Conservation (phyloP, 2,888 invertebrate species). For the Cyclophora albipunctata region DNA sequence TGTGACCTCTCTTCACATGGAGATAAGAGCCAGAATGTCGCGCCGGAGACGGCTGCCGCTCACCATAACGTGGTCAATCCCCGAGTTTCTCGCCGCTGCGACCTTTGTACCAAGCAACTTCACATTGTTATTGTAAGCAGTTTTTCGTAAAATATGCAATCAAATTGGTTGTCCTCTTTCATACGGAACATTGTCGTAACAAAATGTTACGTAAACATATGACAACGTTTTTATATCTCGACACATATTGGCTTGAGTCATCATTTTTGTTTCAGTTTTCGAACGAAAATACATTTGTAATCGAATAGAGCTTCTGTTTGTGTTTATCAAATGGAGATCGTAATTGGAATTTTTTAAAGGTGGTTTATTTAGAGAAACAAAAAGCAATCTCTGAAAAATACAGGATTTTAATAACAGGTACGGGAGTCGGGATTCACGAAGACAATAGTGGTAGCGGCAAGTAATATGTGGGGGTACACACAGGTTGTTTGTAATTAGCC, state of each 20-base stretch:
- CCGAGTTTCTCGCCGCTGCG: constrained; percentile 21
- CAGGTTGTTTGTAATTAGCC: constrained; percentile 46
- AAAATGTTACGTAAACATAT: background rate
- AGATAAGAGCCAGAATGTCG: background rate
- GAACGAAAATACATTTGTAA: background rate
- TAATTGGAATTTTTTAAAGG: constrained; percentile 17
- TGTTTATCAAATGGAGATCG: constrained; percentile 6
- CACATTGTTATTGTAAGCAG: constrained; percentile 23
- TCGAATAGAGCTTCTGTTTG: constrained; percentile 23
- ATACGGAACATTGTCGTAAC: no score
- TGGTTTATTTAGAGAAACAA: no score
- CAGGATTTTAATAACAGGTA: no score
- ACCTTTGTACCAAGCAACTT: constrained; percentile 26
- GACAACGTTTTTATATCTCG: background rate
- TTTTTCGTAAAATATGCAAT: constrained; percentile 23
- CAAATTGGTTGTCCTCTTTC: constrained; percentile 13
- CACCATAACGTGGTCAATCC: constrained; percentile 11
- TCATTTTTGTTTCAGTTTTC: background rate
- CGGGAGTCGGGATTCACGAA: no score
- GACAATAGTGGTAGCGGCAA: constrained; percentile 15
- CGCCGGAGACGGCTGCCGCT: background rate
- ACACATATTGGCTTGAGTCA: background rate
- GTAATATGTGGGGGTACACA: constrained; percentile 39
- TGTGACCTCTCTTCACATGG: background rate
- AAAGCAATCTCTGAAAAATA: no score